phyloP scores from a whole-genome alignment of 2,888 invertebrate species.

The Apodemia duryi region DNA sequence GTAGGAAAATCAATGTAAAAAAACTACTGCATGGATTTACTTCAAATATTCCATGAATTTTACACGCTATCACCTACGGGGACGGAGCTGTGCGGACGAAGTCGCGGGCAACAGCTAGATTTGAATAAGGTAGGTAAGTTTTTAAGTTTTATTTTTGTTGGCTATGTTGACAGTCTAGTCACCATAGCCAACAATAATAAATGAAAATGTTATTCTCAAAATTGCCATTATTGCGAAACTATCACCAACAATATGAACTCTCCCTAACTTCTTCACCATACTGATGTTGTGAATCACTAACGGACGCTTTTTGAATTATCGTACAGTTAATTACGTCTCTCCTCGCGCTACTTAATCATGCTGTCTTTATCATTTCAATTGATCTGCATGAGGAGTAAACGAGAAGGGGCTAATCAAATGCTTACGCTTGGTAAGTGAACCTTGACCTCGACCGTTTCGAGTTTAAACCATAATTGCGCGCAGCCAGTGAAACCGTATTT shows the following conservation, averaged over 20 bases:
- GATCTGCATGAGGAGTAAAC: conserved; percentile 24
- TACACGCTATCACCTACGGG: too few species aligned
- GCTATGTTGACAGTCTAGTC: too few species aligned
- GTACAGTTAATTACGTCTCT: conserved; percentile 13
- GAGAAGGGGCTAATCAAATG: conserved; percentile 23
- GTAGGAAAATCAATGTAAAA: too few species aligned
- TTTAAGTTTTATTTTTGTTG: too few species aligned
- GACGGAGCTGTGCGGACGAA: too few species aligned
- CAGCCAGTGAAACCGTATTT: conserved; percentile 39
- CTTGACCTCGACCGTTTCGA: conserved; percentile 56
- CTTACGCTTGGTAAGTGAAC: conserved; percentile 46
- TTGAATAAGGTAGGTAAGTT: too few species aligned
- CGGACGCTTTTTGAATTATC: conserved; percentile 31
- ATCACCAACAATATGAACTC: not conserved
- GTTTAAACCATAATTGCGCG: conserved; percentile 29
- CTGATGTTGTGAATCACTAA: conserved; percentile 32
- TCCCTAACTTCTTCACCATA: conserved; percentile 3
- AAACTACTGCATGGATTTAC: too few species aligned
- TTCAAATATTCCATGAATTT: too few species aligned
- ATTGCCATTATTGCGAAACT: too few species aligned
- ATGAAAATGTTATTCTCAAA: too few species aligned
- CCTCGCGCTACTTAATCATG: conserved; percentile 13
- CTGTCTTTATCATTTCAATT: conserved; percentile 24
- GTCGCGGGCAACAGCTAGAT: too few species aligned
- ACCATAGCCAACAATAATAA: too few species aligned